Evolutionary conservation across 2,113 vertebrate genomes (phyloP), one percentile per base, ranked within the genome.

Genomic region (Cathartes aura): DNA sequence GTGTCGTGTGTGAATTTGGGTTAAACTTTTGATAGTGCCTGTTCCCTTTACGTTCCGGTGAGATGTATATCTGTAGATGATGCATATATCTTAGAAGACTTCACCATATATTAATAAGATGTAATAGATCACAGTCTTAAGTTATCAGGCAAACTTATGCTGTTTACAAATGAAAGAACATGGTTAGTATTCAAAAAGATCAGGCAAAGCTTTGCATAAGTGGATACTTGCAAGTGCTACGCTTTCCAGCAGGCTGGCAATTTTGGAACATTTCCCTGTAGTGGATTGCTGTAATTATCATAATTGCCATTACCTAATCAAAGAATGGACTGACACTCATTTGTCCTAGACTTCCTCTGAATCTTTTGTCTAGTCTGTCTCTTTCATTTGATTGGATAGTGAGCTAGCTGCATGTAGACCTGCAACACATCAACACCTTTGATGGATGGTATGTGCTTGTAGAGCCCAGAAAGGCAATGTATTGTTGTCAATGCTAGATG

Each of bases 251-350:
- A 93, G 92, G 9, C 75, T 94, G 67, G 60, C 58, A 94, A 72
- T 96, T 94, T 94, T 79, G 60, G 34, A 95, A 87, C 67, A 71
- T 83, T 96, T 94, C 74, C 82, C 90, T 73, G 23, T 50, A 81
- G 29, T 80, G 73, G 67, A 82, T 94, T 95, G 64, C 85, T 95
- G 70, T 95, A 95, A 96, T 97, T 95, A 96, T 38, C 29, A 43
- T 73, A 89, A 95, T 94, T 96, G 62, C 70, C 59, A 45, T 95
- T 96, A 85, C 76, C 90, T 95, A 88, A 93, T 96, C 74, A 89
- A 95, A 95, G 73, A 83, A 80, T 24, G 55, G 75, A 82, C 76
- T 83, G 68, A 45, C 22, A 56, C 50, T 85, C 66, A 50, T 91
- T 93, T 87, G 14, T 64, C 29, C 82, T 52, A 59, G 75, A 70